Base-by-base conservation (phyloP, 2,113 vertebrate species). In the Ranitomeya variabilis region DNA sequence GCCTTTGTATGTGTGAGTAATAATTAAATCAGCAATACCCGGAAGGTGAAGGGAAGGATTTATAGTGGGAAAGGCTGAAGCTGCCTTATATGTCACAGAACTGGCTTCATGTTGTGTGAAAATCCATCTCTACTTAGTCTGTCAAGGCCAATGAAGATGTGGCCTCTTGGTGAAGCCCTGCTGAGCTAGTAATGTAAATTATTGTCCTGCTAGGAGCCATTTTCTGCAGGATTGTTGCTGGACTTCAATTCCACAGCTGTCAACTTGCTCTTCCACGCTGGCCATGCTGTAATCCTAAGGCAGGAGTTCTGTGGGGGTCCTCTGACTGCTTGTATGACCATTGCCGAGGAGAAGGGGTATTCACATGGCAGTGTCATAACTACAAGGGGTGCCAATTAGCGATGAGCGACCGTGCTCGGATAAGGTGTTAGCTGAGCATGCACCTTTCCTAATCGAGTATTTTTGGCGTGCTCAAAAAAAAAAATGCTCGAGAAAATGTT, bases 21-120 rank as follows among this genome's bases (percentile, higher is more conserved):
- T 85, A 55, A 71, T 84, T 84, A 84, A 83, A 51, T 67, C 26
- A 71, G 74, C 67, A 85, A 85, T 85, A 52, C 62, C 16, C 15
- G 37, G 62, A 66, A 85, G 67, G 67, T 85, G 67, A 85, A 57
- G 11, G 21, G 69, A 86, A 37, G 67, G 69, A 74, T 86, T 86
- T 86, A 76, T 86, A 62, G 83, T 60, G 55, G 55, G 69, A 7
- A 74, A 21, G 71, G 26, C 2, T 37, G 11, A 59, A 86, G 51
- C 19, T 37, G 16, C 60, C 60, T 37, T 82, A 37, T 19, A 79
- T 11, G 45, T 52, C 62, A 83, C 19, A 83, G 37, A 67, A 83
- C 18, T 21, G 31, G 7, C 10, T 51, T 64, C 37, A 31, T 82
- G 31, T 82, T 19, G 60, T 64, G 59, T 45, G 78, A 57, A 83